A percentile compares a stretch with the other conserved stretches of the same genome.
phyloP scores from a whole-genome alignment of 2,888 invertebrate genomes.

The Anarsia innoxiella region DNA sequence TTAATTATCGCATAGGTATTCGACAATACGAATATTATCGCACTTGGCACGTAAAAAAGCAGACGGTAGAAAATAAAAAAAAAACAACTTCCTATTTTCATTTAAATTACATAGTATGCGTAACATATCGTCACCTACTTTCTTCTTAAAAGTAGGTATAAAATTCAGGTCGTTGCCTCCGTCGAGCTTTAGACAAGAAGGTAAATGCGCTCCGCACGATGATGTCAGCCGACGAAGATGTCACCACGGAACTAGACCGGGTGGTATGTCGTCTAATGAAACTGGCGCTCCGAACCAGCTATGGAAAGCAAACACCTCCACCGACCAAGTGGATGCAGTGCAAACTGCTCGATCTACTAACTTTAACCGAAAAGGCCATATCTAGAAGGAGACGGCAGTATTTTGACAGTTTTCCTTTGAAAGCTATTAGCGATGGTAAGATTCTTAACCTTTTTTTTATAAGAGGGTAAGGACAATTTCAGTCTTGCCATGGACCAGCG shows the following conservation, averaged over 20 bases:
- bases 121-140: too few species aligned
- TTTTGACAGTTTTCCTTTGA: constrained; percentile 34
- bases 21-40: too few species aligned
- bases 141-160: too few species aligned
- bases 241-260: constrained; percentile 47
- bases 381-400: constrained; percentile 28
- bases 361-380: constrained; percentile 56
- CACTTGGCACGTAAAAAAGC: too few species aligned
- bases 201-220: constrained; percentile 45
- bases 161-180: constrained; percentile 45
- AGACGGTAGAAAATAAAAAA: too few species aligned
- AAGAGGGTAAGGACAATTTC: too few species aligned
- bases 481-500: too few species aligned
- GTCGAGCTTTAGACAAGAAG: constrained; percentile 50
- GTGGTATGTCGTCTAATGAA: constrained; percentile 57
- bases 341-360: constrained; percentile 54
- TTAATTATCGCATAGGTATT: too few species aligned
- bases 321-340: constrained; percentile 54
- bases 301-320: constrained; percentile 28
- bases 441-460: too few species aligned
- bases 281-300: constrained; percentile 42
- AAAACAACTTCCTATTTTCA: too few species aligned
- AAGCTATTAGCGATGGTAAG: constrained; percentile 39
- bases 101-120: too few species aligned
- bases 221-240: constrained; percentile 49